Evolutionary conservation across 1,140 invertebrate genomes (phyloP), one percentile per base, ranked within the genome.

Genomic region (Metaphire vulgaris): DNA sequence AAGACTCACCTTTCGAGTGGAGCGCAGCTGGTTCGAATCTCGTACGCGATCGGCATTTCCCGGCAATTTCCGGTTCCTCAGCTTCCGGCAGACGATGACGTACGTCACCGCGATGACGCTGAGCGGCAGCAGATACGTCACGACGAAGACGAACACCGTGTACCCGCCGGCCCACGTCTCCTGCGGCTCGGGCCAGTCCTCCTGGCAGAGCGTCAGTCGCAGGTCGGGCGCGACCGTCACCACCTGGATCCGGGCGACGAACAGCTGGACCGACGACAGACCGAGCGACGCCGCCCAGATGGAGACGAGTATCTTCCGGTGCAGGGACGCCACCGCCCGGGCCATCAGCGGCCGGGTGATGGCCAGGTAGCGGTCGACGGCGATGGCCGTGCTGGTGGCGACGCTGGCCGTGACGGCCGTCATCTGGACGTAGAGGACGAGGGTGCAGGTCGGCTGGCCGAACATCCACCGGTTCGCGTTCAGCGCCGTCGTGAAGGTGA

Each of bases 101-200:
- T 89, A 89, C 0, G 87, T 87, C 56, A 87, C 84, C 1, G 83
- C 82, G 2, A 89, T 82, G 26, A 86, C 82, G 1, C 83, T 69
- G 75, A 89, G 82, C 0, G 88, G 88, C 26, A 89, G 80, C 2
- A 86, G 80, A 81, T 89, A 89, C 6, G 88, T 89, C 6, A 88
- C 74, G 1, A 86, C 76, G 74, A 89, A 86, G 0, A 89, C 80
- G 71, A 86, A 80, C 1, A 87, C 81, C 0, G 87, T 88, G 80
- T 88, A 89, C 0, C 83, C 74, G 75, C 84, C 80, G 21, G 81
- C 79, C 64, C 75, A 79, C 41, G 75, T 72, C 21, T 74, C 1
- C n/a, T 79, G 76, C 1, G n/a, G 32, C 29, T 74, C 73, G 14
- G 79, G 73, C 82, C 82, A 85, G 0, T 32, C 32, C 74, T 85